A percentile compares a stretch with the other conserved stretches of the same genome.
Evolutionary conservation across 2,888 invertebrate species (phyloP).

Genomic region (Macrophya alboannulata): DNA sequence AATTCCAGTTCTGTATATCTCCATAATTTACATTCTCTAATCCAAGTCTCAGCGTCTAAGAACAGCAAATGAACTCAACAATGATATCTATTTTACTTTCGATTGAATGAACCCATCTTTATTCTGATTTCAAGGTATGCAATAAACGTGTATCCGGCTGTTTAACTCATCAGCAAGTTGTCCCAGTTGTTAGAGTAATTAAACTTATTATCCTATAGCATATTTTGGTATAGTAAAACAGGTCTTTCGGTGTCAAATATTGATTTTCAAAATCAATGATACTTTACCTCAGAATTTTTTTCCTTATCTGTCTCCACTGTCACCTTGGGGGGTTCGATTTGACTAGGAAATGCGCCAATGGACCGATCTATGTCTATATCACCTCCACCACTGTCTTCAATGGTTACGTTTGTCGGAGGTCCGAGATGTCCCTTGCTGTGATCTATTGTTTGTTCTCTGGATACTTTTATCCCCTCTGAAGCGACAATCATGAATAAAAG

Average conservation of each 20-base stretch:
- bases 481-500: constrained; percentile 84
- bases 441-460: constrained; percentile 74
- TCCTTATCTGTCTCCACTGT: not conserved
- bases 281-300: not conserved
- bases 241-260: not conserved
- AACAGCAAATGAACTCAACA: not conserved
- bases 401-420: constrained; percentile 67
- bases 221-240: not conserved
- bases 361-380: constrained; percentile 52
- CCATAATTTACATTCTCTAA: not conserved
- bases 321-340: not conserved
- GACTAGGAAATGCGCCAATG: constrained; percentile 5
- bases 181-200: not conserved
- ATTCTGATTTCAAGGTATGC: not conserved
- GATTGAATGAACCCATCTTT: not conserved
- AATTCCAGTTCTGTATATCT: not conserved
- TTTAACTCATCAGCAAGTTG: constrained; percentile 6
- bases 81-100: not conserved
- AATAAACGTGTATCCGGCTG: not conserved
- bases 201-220: not conserved
- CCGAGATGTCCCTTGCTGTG: constrained; percentile 63
- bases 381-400: constrained; percentile 59
- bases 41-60: not conserved
- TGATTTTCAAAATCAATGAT: not conserved
- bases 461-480: constrained; percentile 81